Base-by-base conservation (phyloP, 2,888 invertebrate species). In the Himalopsyche tibetana region DNA sequence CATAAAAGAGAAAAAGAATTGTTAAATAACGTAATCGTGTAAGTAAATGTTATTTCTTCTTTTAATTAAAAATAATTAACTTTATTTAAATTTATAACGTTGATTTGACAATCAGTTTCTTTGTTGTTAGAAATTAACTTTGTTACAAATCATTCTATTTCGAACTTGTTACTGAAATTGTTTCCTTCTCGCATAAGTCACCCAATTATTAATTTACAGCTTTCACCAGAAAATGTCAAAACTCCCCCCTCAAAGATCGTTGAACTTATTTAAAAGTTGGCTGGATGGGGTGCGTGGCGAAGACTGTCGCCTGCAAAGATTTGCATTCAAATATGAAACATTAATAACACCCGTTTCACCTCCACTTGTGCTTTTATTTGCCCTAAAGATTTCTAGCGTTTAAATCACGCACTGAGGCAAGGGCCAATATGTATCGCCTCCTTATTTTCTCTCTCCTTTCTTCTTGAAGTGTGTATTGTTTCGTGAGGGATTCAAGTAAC, bases 341-440 rank as follows among this genome's bases (percentile, higher is more conserved):
- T 74, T 74, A 74, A 74, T 74, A 74, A 74, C 74, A 74, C 28
- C 74, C 74, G 74, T 36, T 74, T 74, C 74, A 74, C 74, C 19
- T 74, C 74, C 74, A 74, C 36, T 74, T 36, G 74, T 36, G 38
- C 74, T 74, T 74, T 74, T 74, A 74, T 74, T 74, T 74, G 74
- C 74, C 38, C 74, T 74, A 74, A 74, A 74, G 74, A 74, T 74
- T 74, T 74, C 38, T 83, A 42, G 83, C 83, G 28, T 55, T 82
- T 42, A 83, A 83, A 83, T 83, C 83, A 83, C 83, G 74, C 63
- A 83, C 83, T 69, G 40, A 83, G 42, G 83, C 69, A 19, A 36
- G 82, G 55, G 55, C 82, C 82, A 56, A 82, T 82, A 56, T 82
- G 55, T 82, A 55, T 55, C 55, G 55, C 36, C 74, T 38, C 74